A percentile compares a stretch with the other conserved stretches of the same genome.
Evolutionary conservation across 2,113 vertebrate species (phyloP).

Genomic region (Catharus minimus): DNA sequence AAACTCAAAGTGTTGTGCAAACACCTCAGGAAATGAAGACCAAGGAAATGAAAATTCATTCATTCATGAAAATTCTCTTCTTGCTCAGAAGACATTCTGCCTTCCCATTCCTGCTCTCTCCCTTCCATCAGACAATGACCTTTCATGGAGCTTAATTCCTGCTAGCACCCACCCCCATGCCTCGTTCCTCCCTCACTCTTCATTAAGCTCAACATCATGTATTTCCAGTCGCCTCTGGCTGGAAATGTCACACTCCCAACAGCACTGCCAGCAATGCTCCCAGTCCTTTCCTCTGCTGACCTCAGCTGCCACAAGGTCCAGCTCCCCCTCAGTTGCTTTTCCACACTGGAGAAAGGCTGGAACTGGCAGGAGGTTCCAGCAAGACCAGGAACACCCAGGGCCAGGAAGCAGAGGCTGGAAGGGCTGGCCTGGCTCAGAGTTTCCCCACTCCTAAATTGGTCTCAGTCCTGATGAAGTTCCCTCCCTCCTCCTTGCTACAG

Average conservation of each 20-base stretch:
- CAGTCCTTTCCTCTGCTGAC: not conserved
- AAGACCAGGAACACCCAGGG: not conserved
- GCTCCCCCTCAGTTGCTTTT: not conserved
- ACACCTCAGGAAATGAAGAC: not conserved
- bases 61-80: not conserved
- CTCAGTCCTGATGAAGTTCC: not conserved
- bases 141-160: not conserved
- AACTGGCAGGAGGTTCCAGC: not conserved
- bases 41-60: not conserved
- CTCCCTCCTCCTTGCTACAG: not conserved
- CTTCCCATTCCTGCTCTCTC: not conserved
- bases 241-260: not conserved
- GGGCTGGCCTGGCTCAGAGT: not conserved
- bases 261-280: not conserved
- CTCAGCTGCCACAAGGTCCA: not conserved
- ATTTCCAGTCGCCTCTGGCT: not conserved
- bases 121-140: not conserved
- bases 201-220: not conserved
- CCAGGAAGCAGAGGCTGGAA: not conserved
- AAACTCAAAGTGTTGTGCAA: accelerated
- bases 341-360: not conserved
- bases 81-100: not conserved
- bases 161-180: not conserved
- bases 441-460: not conserved
- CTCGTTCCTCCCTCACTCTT: not conserved